Conservation (phyloP, 2,888 invertebrate genomes). For the Drosophila mettleri region DNA sequence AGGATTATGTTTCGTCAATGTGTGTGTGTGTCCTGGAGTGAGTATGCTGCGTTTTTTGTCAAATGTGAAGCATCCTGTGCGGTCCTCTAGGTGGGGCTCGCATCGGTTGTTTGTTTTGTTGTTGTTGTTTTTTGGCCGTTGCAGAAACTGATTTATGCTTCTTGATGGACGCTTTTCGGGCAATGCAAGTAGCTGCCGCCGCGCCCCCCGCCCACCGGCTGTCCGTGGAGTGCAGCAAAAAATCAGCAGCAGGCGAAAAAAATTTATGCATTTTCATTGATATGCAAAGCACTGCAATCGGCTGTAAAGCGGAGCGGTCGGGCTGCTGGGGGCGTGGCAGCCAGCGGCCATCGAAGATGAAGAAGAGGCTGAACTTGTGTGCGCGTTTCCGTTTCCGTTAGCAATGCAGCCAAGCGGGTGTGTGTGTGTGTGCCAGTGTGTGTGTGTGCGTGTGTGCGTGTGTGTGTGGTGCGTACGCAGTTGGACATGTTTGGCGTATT, state of each 20-base stretch:
- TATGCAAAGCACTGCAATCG: constrained; percentile 79
- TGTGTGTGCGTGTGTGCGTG: constrained; percentile 11
- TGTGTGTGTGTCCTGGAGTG: constrained; percentile 26
- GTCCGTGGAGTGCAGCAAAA: constrained; percentile 49
- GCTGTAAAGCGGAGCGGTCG: background rate
- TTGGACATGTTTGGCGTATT: constrained; percentile 81
- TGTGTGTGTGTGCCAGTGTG: background rate
- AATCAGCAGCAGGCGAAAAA: constrained; percentile 54
- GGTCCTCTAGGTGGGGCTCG: constrained; percentile 24
- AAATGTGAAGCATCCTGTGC: constrained; percentile 69
- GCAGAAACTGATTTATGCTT: constrained; percentile 83
- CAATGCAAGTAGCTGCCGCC: constrained; percentile 46
- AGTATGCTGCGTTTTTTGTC: constrained; percentile 52
- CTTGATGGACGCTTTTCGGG: constrained; percentile 78
- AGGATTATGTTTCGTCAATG: constrained; percentile 71
- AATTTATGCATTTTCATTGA: constrained; percentile 83
- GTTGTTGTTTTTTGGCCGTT: constrained; percentile 48
- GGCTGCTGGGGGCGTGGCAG: background rate
- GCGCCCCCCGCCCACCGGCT: no score
- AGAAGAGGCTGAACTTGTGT: constrained; percentile 68
- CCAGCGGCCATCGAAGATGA: constrained; percentile 53
- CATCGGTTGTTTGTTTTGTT: no score
- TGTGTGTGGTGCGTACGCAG: constrained; percentile 57
- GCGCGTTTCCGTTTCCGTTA: constrained; percentile 70
- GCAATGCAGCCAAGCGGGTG: constrained; percentile 30